A percentile compares a stretch with the other conserved stretches of the same genome.
Conservation (phyloP, 1,140 invertebrate species). For the Calliopsis andreniformis region DNA sequence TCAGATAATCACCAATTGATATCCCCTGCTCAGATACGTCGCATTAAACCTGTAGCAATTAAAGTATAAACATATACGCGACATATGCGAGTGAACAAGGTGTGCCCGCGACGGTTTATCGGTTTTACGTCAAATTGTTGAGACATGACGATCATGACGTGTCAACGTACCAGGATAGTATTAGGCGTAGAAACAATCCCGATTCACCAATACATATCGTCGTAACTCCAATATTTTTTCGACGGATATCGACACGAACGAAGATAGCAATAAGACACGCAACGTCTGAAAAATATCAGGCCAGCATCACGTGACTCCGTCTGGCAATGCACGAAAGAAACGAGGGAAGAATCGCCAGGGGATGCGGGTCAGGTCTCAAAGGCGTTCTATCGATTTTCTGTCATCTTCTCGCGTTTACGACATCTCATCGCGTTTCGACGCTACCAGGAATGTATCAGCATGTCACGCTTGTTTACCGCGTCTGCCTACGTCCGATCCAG, state of each 20-base stretch:
- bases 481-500: slow-evolving; percentile 14
- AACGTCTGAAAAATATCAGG: slow-evolving; percentile 78
- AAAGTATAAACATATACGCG: not conserved
- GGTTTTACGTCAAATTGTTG: slow-evolving; percentile 56
- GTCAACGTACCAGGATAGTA: slow-evolving; percentile 76
- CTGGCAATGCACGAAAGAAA: slow-evolving; percentile 43
- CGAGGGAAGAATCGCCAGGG: slow-evolving; percentile 19
- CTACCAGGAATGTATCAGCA: slow-evolving; percentile 79
- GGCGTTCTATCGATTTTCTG: slow-evolving; percentile 78
- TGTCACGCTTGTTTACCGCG: slow-evolving; percentile 58
- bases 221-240: slow-evolving; percentile 55
- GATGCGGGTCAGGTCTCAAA: slow-evolving; percentile 49
- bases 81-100: not conserved
- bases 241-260: slow-evolving; percentile 16
- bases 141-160: slow-evolving; percentile 68
- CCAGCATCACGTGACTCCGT: slow-evolving; percentile 65
- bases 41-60: too few relatives aligned
- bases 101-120: slow-evolving; percentile 11
- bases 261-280: slow-evolving; percentile 55
- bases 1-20: too few relatives aligned
- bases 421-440: slow-evolving; percentile 79
- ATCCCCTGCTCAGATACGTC: not conserved
- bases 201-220: slow-evolving; percentile 72
- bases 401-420: slow-evolving; percentile 80
- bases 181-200: slow-evolving; percentile 59